Evolutionary conservation across 2,113 vertebrate genomes (phyloP).

Genomic region (Gymnobelideus leadbeateri): DNA sequence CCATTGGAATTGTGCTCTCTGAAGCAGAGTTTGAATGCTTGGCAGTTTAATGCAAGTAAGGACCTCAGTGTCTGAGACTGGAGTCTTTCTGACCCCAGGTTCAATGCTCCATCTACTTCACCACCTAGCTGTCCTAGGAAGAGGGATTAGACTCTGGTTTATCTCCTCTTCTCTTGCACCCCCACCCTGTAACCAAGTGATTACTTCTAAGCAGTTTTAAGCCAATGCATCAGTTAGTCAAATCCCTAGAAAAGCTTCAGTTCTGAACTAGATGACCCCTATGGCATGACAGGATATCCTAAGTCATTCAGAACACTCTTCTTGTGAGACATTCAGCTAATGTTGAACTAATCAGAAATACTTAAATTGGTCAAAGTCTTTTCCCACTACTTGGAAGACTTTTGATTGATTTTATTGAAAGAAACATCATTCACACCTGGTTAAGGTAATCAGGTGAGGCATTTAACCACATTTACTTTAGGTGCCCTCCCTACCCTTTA

Average conservation of each 20-base stretch:
- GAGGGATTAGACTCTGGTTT: neutral
- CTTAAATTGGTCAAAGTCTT: neutral
- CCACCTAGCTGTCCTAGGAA: neutral
- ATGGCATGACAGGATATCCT: neutral
- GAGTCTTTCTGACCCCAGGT: neutral
- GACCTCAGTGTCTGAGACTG: neutral
- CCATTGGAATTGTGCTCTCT: too few relatives aligned
- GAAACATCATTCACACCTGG: neutral
- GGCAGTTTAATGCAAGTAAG: too few relatives aligned
- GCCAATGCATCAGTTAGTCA: too few relatives aligned
- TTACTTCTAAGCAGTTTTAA: neutral
- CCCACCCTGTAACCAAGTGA: neutral
- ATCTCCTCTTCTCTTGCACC: neutral
- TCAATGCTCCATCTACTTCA: neutral
- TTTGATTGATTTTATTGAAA: neutral
- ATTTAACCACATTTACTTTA: neutral
- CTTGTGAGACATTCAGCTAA: too few relatives aligned
- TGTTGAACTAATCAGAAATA: neutral
- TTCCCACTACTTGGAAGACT: neutral
- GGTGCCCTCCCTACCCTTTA: neutral
- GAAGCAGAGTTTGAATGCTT: too few relatives aligned
- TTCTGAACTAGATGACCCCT: neutral
- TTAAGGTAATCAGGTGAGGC: neutral
- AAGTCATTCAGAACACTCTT: neutral
- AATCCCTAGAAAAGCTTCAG: neutral